Evolutionary conservation across 2,113 vertebrate species (phyloP).

Genomic region (Poeciliopsis prolifica): DNA sequence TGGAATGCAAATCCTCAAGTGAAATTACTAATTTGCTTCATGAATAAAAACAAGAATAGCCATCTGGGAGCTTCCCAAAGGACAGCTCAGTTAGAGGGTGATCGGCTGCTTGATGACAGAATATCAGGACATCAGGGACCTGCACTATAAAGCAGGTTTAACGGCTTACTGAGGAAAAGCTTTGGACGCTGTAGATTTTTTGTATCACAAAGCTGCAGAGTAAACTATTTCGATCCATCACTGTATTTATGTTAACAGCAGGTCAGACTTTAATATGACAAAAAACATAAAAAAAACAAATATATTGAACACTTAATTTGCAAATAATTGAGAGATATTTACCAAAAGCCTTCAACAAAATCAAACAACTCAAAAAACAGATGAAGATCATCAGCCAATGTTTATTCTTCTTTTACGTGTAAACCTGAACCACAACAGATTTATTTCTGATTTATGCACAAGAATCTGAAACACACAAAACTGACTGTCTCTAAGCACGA

Average conservation of each 20-base stretch:
- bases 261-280: not conserved
- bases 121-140: not conserved
- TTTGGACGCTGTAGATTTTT: not conserved
- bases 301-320: too few species aligned
- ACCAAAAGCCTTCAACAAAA: not conserved
- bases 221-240: too few species aligned
- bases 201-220: not conserved
- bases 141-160: not conserved
- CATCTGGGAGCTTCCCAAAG: not conserved
- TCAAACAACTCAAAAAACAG: not conserved
- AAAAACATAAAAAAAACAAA: not conserved
- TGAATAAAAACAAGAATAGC: not conserved
- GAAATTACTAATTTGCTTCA: not conserved
- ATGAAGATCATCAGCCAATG: not conserved
- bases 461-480: not conserved
- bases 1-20: not conserved
- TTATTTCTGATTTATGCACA: too few species aligned
- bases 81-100: not conserved
- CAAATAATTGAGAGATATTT: not conserved
- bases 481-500: too few species aligned
- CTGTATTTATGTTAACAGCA: not conserved
- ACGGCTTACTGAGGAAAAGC: not conserved
- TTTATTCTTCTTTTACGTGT: not conserved
- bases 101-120: slow-evolving; percentile 1
- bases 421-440: too few species aligned